A percentile compares a stretch with the other conserved stretches of the same genome.
These are phyloP conservation scores for Fratercula arctica DNA, from an alignment of 2,797 vertebrate species.

Conservation along the genomic window DNA sequence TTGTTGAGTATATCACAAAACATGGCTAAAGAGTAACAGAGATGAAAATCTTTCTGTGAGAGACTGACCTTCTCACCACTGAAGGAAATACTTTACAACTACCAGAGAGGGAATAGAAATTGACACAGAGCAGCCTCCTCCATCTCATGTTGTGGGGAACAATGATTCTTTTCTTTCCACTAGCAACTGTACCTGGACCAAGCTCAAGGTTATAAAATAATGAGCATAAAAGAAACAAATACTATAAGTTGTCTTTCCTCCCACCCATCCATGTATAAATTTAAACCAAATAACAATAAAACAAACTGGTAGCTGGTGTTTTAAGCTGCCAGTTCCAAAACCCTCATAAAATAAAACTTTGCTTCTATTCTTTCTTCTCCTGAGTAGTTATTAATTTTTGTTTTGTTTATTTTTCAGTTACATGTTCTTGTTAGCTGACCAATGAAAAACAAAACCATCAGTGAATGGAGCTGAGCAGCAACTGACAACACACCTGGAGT, in stretches of 20 bases:
- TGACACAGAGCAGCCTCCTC: background rate
- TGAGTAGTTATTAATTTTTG: conserved; percentile 21
- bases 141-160: background rate
- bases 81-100: background rate
- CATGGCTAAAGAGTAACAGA: background rate
- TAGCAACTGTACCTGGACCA: conserved; percentile 34
- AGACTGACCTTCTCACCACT: background rate
- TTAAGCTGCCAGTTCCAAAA: conserved; percentile 53
- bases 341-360: conserved; percentile 52
- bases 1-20: background rate
- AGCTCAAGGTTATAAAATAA: conserved; percentile 57
- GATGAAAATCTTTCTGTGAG: background rate
- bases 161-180: conserved; percentile 29
- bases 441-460: conserved; percentile 33
- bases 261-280: conserved; percentile 63
- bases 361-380: background rate
- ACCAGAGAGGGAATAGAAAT: background rate
- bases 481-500: conserved; percentile 40
- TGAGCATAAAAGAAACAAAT: conserved; percentile 49
- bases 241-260: conserved; percentile 62
- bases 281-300: conserved; percentile 72
- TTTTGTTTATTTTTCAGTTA: conserved; percentile 56
- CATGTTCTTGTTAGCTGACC: conserved; percentile 46
- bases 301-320: conserved; percentile 63
- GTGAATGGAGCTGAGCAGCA: conserved; percentile 25